Percentiles rank a stretch among this genome's conserved stretches.
Evolutionary conservation across 1,140 invertebrate genomes (phyloP).

Genomic region (Pristionchus pacificus): DNA sequence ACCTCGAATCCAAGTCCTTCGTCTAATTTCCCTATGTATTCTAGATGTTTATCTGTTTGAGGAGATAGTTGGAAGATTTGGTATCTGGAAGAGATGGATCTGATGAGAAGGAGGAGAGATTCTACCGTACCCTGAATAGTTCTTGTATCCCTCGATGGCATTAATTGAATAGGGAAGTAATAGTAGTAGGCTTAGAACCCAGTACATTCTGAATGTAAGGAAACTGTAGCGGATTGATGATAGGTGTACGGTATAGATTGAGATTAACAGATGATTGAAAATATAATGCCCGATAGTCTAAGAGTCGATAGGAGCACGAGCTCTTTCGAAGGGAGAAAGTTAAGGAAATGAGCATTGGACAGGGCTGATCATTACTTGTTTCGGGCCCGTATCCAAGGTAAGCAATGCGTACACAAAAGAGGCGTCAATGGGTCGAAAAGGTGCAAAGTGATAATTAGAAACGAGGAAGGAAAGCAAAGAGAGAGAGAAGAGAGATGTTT

Average conservation of each 20-base stretch:
- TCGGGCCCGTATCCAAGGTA: too few species aligned
- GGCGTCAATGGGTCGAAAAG: too few species aligned
- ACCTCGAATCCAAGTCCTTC: neutral
- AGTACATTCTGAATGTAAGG: neutral
- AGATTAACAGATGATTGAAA: neutral
- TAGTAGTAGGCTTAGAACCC: neutral
- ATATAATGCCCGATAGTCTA: too few species aligned
- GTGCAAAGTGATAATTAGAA: too few species aligned
- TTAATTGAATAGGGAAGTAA: neutral
- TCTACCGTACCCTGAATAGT: neutral
- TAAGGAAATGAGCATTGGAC: neutral
- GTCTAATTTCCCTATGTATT: neutral
- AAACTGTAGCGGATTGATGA: neutral
- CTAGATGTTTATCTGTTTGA: neutral
- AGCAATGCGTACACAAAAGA: too few species aligned
- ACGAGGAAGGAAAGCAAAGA: too few species aligned
- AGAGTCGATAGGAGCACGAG: too few species aligned
- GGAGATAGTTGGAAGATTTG: neutral
- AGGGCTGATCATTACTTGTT: neutral
- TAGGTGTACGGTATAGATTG: neutral
- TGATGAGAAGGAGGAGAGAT: neutral
- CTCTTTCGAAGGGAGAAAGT: neutral
- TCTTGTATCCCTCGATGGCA: neutral
- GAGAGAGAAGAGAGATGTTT: too few species aligned
- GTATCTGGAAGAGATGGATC: slow-evolving; percentile 1